Evolutionary conservation across 2,113 vertebrate species (phyloP).

Genomic region (Ahaetulla prasina): DNA sequence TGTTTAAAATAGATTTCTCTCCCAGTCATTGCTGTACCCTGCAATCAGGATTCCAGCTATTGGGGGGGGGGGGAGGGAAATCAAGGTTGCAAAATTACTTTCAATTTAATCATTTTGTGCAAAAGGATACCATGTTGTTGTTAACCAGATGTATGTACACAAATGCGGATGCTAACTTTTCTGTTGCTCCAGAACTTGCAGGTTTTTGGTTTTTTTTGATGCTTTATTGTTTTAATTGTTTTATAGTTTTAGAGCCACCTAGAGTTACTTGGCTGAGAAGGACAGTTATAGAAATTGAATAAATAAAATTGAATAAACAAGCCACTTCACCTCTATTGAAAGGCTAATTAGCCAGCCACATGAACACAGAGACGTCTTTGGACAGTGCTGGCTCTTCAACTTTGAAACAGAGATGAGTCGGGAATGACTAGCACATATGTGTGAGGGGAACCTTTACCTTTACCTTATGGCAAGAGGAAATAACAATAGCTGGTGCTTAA

Average conservation of each 20-base stretch:
- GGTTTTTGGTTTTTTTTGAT: neutral
- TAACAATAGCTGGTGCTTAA: slow-evolving; percentile 42
- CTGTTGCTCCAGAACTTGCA: neutral
- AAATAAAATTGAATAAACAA: neutral
- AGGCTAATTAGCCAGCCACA: slow-evolving; percentile 54
- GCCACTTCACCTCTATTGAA: neutral
- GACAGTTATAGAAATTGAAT: neutral
- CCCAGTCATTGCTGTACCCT: neutral
- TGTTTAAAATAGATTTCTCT: neutral
- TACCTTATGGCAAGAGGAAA: slow-evolving; percentile 67
- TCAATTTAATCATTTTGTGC: neutral
- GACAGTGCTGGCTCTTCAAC: too few species aligned
- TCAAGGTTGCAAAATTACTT: neutral
- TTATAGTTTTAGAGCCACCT: neutral
- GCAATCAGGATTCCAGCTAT: neutral
- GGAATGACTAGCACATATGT: too few species aligned
- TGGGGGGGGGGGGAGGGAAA: fast-evolving
- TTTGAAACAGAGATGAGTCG: too few species aligned
- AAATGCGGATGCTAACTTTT: neutral
- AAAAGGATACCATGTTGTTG: neutral
- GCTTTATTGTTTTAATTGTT: neutral
- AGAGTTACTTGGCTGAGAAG: neutral
- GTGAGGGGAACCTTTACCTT: too few species aligned
- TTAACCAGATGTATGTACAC: neutral
- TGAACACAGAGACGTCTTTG: too few species aligned